A percentile compares a stretch with the other conserved stretches of the same genome.
Conservation (phyloP, 2,113 vertebrate genomes). For the Colistium nudipinnis region DNA sequence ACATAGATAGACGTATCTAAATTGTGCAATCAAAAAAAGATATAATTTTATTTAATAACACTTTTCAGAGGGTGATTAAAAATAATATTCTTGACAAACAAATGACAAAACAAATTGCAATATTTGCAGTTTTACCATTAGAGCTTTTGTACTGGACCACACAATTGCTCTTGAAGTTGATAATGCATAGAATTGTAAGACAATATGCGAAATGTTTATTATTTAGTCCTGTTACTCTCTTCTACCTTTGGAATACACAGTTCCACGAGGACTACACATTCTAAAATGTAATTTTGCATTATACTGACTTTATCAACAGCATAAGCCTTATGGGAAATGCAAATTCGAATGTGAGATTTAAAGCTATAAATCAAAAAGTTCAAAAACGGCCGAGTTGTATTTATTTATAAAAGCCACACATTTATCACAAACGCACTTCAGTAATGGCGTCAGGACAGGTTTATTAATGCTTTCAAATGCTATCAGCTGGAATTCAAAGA, state of each 20-base stretch:
- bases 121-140: conserved; percentile 11
- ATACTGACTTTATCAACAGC: neutral
- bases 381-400: conserved; percentile 10
- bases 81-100: no score
- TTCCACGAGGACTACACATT: no score
- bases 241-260: neutral
- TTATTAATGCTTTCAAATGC: conserved; percentile 63
- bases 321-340: neutral
- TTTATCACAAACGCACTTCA: conserved; percentile 19
- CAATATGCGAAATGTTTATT: neutral
- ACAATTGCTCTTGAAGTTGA: neutral
- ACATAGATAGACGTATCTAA: neutral
- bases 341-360: neutral
- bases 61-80: no score
- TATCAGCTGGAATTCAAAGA: conserved; percentile 67
- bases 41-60: no score
- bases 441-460: conserved; percentile 45
- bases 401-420: conserved; percentile 4
- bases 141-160: neutral
- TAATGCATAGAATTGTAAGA: neutral
- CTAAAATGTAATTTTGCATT: neutral
- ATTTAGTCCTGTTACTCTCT: neutral
- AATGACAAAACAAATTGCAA: no score
- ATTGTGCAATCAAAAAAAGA: neutral
- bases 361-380: conserved; percentile 25